These are phyloP conservation scores for Drosophila anomelani DNA, from an alignment of 2,888 invertebrate species.

Conservation along the genomic window DNA sequence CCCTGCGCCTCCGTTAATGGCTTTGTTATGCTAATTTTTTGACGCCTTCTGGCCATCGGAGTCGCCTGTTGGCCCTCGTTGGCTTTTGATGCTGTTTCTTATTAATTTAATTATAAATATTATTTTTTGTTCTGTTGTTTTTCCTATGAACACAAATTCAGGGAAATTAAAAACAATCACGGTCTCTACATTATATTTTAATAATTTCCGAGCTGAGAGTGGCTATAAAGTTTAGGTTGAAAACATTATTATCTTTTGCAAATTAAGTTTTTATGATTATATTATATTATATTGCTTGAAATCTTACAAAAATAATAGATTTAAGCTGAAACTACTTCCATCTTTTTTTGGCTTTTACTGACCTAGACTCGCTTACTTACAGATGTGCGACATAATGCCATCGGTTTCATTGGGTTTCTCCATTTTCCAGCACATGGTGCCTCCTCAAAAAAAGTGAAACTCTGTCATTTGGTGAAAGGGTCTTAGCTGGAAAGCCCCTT, in stretches of 20 bases:
- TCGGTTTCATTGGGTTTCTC: conserved; percentile 21
- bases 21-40: conserved; percentile 78
- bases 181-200: conserved; percentile 61
- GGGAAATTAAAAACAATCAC: conserved; percentile 42
- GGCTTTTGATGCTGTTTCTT: conserved; percentile 51
- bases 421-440: conserved; percentile 30
- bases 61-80: conserved; percentile 42
- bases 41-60: conserved; percentile 69
- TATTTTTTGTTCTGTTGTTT: conserved; percentile 21
- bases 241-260: not conserved
- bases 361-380: conserved; percentile 59
- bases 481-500: conserved; percentile 71
- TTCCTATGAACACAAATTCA: conserved; percentile 11
- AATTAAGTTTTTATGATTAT: not conserved
- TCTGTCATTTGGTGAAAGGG: conserved; percentile 58
- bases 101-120: conserved; percentile 67
- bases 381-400: conserved; percentile 48
- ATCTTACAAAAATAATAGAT: not conserved
- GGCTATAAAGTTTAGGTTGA: not conserved
- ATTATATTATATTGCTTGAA: not conserved
- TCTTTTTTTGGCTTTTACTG: conserved; percentile 2
- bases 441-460: conserved; percentile 58
- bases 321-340: no score
- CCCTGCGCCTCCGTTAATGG: conserved; percentile 55
- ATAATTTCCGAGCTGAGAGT: conserved; percentile 48